Base-by-base conservation (phyloP, 2,888 invertebrate genomes). In the Dicranocentrus wangi region DNA sequence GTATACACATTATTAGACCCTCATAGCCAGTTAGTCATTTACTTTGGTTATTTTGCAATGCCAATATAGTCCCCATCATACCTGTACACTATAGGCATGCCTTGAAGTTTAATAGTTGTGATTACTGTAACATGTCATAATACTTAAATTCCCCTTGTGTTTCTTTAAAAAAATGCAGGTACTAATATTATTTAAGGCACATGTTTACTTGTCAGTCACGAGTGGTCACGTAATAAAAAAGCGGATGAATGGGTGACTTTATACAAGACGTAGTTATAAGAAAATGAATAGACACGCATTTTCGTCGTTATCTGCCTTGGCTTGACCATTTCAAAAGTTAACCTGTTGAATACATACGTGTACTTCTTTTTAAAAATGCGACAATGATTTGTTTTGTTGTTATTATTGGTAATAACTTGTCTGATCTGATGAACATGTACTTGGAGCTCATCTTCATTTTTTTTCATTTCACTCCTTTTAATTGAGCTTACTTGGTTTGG, bases 121-220 rank as follows among this genome's bases (percentile, higher is more conserved):
- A 71, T 71, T 71, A 71, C 71, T 71, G 71, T 71, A 71, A 71
- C 71, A 71, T 71, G 71, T 61, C 71, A 58, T 71, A 21, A 71
- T 71, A 58, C 39, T 60, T 3, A 7, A 32, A 32, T 53, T 32
- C 28, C 21, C 51, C n/a, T 66, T 65, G n/a, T 39, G 19, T 3
- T 17, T 19, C 39, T 28, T 43, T 43, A 8, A 8, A 43, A 39
- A 60, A 47, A 61, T 60, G 27, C 23, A 47, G 28, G 32, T 70
- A 70, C 51, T 70, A 58, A 58, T 42, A 58, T 42, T 70, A 58
- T 39, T 68, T 51, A 71, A 71, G 61, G 39, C 17, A 71, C 43
- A 47, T 71, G 60, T 71, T 71, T 61, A 71, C 42, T 71, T 71
- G 61, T 71, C 71, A 60, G 71, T 71, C 71, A 71, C 71, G 71